Evolutionary conservation across 1,140 invertebrate genomes (phyloP).

Genomic region (Pemphigus obesinymphae): DNA sequence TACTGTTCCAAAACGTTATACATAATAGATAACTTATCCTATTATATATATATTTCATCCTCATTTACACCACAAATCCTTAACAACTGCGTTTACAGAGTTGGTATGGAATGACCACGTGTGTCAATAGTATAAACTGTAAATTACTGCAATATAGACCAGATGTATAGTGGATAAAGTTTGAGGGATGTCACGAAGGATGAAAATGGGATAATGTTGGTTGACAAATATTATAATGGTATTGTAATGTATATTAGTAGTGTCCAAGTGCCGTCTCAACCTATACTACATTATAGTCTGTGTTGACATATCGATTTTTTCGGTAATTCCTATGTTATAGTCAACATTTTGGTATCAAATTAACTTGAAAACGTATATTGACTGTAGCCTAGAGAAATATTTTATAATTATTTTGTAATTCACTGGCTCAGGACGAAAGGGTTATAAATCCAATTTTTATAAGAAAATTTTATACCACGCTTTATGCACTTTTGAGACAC

Average conservation of each 20-base stretch:
- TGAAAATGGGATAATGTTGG: neutral
- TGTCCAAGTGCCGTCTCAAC: neutral
- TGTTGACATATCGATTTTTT: neutral
- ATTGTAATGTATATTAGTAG: slow-evolving; percentile 12
- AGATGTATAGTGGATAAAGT: neutral
- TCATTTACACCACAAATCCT: neutral
- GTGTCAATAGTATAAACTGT: neutral
- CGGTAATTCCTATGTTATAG: neutral
- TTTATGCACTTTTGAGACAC: too few relatives aligned
- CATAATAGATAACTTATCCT: slow-evolving; percentile 13
- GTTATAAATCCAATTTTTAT: too few relatives aligned
- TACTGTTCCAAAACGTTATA: neutral
- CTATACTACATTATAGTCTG: neutral
- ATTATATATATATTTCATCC: neutral
- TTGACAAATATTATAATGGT: slow-evolving; percentile 20
- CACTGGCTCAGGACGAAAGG: too few relatives aligned
- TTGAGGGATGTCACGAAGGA: neutral
- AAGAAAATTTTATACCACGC: too few relatives aligned
- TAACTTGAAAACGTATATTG: neutral
- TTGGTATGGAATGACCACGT: neutral
- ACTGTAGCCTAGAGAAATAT: too few relatives aligned
- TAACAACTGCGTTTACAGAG: neutral
- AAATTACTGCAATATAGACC: neutral
- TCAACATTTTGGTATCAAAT: neutral
- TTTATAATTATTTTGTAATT: too few relatives aligned